Evolutionary conservation across 1,140 invertebrate genomes (phyloP).

Genomic region (Brachionus rubens): DNA sequence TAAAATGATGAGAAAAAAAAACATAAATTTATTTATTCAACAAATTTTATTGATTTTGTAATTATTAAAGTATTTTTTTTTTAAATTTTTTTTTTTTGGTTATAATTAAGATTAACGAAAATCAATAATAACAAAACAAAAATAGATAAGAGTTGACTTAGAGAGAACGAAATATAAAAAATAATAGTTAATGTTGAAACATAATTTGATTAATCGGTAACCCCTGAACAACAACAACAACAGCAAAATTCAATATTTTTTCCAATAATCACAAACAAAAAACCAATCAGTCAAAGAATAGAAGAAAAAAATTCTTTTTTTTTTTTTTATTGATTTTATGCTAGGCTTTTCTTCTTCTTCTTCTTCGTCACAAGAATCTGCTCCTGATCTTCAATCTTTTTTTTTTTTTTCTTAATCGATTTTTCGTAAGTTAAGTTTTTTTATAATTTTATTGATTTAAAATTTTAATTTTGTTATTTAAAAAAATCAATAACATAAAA

Average conservation of each 20-base stretch:
- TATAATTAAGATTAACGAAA: slow-evolving; percentile 43
- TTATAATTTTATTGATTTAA: too few species aligned
- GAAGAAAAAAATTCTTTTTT: background rate
- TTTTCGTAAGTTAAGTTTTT: too few species aligned
- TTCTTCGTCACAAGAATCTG: too few species aligned
- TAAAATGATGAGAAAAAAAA: slow-evolving; percentile 12
- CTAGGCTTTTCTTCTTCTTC: too few species aligned
- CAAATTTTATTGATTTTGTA: slow-evolving; percentile 28
- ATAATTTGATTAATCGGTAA: slow-evolving; percentile 36
- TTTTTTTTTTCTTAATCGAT: too few species aligned
- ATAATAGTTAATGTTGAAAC: background rate
- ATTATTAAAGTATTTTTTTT: slow-evolving; percentile 26
- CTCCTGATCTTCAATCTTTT: too few species aligned
- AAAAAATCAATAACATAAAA: too few species aligned
- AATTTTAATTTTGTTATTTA: too few species aligned
- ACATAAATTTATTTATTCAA: slow-evolving; percentile 41
- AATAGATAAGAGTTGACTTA: slow-evolving; percentile 29
- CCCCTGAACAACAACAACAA: too few species aligned
- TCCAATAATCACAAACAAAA: background rate
- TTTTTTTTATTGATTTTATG: too few species aligned
- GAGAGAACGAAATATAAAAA: background rate
- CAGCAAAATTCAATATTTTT: slow-evolving; percentile 6
- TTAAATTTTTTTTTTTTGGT: background rate
- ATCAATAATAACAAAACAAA: slow-evolving; percentile 5
- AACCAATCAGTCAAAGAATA: slow-evolving; percentile 21